phyloP scores from a whole-genome alignment of 2,113 vertebrate genomes.

The Notechis scutatus region DNA sequence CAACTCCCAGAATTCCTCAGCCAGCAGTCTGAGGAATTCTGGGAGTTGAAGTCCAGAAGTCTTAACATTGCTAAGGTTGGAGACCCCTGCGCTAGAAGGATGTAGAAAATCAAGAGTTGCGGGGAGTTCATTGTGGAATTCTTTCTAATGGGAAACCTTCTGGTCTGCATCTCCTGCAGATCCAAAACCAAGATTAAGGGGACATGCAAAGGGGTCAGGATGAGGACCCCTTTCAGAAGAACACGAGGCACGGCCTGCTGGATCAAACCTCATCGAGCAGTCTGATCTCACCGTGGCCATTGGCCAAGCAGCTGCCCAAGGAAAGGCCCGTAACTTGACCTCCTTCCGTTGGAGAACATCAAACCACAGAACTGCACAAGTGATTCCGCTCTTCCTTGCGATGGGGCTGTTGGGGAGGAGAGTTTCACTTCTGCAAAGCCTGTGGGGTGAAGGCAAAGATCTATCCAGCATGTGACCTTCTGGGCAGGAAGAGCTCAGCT shows the following conservation, averaged over 20 bases:
- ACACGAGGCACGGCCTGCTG: background rate
- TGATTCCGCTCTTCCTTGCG: background rate
- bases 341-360: background rate
- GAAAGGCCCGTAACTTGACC: background rate
- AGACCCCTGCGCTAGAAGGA: too few species aligned
- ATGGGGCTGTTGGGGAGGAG: background rate
- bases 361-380: background rate
- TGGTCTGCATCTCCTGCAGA: background rate
- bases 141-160: background rate
- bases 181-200: background rate
- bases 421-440: background rate
- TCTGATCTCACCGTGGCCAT: background rate
- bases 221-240: background rate
- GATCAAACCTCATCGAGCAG: too few species aligned
- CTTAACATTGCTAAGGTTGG: too few species aligned
- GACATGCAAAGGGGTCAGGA: too few species aligned
- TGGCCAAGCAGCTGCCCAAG: background rate
- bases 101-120: too few species aligned
- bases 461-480: background rate
- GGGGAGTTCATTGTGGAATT: background rate
- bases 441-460: background rate
- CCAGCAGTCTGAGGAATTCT: too few species aligned
- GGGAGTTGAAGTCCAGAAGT: too few species aligned
- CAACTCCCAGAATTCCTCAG: too few species aligned
- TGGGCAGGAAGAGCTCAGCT: background rate